These are phyloP conservation scores for Euproctis similis DNA, from an alignment of 2,888 invertebrate genomes.

Conservation along the genomic window DNA sequence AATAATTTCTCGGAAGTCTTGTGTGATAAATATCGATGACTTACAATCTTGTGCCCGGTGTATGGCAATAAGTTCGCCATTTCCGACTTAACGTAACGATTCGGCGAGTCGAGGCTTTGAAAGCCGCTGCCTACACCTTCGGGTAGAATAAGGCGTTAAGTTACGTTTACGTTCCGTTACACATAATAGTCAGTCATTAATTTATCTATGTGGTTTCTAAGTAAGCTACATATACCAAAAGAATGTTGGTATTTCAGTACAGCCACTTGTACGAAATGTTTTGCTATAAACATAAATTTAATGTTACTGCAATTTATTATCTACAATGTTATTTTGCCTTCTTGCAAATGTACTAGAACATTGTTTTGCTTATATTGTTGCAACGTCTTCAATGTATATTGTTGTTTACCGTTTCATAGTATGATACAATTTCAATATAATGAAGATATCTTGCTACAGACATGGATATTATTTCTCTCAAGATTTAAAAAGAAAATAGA, in stretches of 20 bases:
- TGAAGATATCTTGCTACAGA: constrained; percentile 6
- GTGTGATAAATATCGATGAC: no score
- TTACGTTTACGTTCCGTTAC: no score
- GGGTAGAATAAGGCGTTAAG: no score
- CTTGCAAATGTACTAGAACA: constrained; percentile 2
- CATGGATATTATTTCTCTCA: constrained; percentile 5
- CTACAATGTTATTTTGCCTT: constrained; percentile 8
- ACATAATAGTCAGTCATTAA: no score
- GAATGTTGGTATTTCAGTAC: constrained; percentile 8
- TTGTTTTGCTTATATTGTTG: constrained; percentile 1
- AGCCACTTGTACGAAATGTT: constrained; percentile 8
- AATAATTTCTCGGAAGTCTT: no score
- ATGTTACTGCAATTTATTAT: constrained; percentile 11
- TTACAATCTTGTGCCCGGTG: no score
- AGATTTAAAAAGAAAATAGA: constrained; percentile 5
- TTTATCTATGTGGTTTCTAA: no score
- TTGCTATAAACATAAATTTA: constrained; percentile 13
- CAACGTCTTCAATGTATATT: neutral
- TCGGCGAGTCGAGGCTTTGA: no score
- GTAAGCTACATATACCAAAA: neutral
- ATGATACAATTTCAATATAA: constrained; percentile 14
- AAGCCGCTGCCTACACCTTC: no score
- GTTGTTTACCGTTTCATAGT: constrained; percentile 7
- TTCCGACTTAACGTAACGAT: no score
- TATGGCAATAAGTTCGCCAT: no score